phyloP scores from a whole-genome alignment of 2,113 vertebrate genomes.

The Phyllostomus discolor region DNA sequence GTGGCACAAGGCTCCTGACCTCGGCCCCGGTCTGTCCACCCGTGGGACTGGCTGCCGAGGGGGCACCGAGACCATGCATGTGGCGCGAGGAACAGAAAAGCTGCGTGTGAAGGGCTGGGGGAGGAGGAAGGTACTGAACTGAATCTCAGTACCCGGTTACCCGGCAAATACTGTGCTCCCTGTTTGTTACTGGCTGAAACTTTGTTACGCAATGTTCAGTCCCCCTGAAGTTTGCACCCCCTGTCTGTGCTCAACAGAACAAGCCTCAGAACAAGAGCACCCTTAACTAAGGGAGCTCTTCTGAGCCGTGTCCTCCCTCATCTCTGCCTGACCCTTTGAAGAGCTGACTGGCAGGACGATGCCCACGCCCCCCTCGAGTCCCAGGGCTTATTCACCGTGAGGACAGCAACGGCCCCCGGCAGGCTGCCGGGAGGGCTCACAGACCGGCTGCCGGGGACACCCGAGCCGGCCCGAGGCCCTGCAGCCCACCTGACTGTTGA shows the following conservation, averaged over 20 bases:
- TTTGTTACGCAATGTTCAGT: not conserved
- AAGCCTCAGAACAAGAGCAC: not conserved
- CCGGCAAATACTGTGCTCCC: not conserved
- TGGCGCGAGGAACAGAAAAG: not conserved
- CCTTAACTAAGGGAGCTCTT: not conserved
- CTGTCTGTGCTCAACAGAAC: not conserved
- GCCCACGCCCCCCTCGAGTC: not conserved
- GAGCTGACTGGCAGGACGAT: no score
- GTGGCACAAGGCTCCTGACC: not conserved
- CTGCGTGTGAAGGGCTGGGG: not conserved
- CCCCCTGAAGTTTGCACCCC: not conserved
- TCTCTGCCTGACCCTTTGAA: not conserved
- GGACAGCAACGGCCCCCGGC: not conserved
- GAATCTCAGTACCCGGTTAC: not conserved
- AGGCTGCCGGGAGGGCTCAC: no score
- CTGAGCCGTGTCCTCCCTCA: not conserved
- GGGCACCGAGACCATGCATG: not conserved
- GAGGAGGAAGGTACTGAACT: not conserved
- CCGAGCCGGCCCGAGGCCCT: fast-evolving
- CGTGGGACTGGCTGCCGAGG: not conserved
- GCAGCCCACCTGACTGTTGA: constrained; percentile 66
- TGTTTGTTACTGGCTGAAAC: not conserved
- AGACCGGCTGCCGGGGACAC: no score
- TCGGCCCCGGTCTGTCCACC: not conserved
- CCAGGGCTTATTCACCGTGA: not conserved